Evolutionary conservation across 2,888 invertebrate genomes (phyloP).

Genomic region (Sphaerophoria rueppellii): DNA sequence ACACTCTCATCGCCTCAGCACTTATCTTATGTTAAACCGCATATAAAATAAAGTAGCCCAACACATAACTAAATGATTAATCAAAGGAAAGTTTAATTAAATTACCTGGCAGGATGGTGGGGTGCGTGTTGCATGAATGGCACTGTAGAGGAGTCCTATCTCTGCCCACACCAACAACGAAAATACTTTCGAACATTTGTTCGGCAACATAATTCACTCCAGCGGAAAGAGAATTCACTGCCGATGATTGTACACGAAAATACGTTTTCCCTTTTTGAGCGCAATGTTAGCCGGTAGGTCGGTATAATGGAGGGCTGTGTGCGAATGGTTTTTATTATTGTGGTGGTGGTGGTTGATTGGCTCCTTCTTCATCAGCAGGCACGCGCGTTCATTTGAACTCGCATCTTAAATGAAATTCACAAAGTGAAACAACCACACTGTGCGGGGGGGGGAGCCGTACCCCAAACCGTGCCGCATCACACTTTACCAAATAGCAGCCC

Average conservation of each 20-base stretch:
- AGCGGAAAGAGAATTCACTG: slow-evolving; percentile 34
- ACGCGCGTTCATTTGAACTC: slow-evolving; percentile 64
- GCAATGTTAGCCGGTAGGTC: neutral
- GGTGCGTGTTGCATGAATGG: too few relatives aligned
- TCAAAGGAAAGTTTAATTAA: slow-evolving; percentile 74
- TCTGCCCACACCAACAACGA: slow-evolving; percentile 64
- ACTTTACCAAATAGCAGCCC: slow-evolving; percentile 4
- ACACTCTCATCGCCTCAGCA: neutral
- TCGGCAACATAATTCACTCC: slow-evolving; percentile 65
- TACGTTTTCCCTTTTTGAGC: too few relatives aligned
- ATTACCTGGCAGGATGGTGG: slow-evolving; percentile 64
- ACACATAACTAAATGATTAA: slow-evolving; percentile 73
- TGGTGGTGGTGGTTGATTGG: slow-evolving; percentile 47
- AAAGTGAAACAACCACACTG: slow-evolving; percentile 64
- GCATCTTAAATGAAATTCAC: slow-evolving; percentile 71
- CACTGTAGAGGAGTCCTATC: slow-evolving; percentile 33
- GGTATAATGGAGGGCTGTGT: slow-evolving; percentile 11
- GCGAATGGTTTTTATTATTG: slow-evolving; percentile 22
- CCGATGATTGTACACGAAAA: slow-evolving; percentile 10
- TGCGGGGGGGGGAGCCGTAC: neutral
- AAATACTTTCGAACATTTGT: slow-evolving; percentile 68
- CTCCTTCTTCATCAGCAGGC: slow-evolving; percentile 64
- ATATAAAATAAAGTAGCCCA: slow-evolving; percentile 63
- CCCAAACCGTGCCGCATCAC: neutral
- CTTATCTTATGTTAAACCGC: slow-evolving; percentile 46